Evolutionary conservation across 2,113 vertebrate genomes (phyloP).

Genomic region (Machaerirhynchus nigripectus): DNA sequence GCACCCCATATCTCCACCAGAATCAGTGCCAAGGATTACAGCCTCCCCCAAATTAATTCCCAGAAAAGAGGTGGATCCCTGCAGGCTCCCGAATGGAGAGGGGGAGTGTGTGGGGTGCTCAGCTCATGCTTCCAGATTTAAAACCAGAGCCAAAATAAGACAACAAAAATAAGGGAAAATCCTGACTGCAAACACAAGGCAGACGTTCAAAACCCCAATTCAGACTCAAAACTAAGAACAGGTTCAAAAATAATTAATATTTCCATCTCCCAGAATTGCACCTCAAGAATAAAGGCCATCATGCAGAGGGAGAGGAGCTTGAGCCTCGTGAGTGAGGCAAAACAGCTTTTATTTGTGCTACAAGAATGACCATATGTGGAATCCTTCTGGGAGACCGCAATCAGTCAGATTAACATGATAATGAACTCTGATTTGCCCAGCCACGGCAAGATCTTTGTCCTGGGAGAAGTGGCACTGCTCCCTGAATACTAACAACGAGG

Average conservation of each 20-base stretch:
- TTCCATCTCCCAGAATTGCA: not conserved
- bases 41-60: fast-evolving
- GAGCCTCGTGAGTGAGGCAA: not conserved
- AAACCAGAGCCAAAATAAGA: not conserved
- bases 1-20: fast-evolving
- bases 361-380: not conserved
- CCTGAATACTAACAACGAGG: not conserved
- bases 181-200: not conserved
- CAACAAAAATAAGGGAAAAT: not conserved
- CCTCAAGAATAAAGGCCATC: not conserved
- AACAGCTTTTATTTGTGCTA: not conserved
- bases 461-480: not conserved
- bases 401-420: not conserved
- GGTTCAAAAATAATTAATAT: not conserved
- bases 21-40: fast-evolving
- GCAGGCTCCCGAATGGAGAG: fast-evolving
- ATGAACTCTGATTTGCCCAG: slow-evolving; percentile 9
- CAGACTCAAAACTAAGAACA: not conserved
- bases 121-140: fast-evolving
- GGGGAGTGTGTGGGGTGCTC: not conserved
- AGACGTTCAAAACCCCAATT: not conserved
- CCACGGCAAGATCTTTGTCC: not conserved
- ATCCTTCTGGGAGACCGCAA: not conserved
- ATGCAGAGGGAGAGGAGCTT: fast-evolving
- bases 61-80: fast-evolving